Percentiles rank a stretch among this genome's conserved stretches.
Conservation (phyloP, 2,113 vertebrate species). For the Cranoglanis bouderius region DNA sequence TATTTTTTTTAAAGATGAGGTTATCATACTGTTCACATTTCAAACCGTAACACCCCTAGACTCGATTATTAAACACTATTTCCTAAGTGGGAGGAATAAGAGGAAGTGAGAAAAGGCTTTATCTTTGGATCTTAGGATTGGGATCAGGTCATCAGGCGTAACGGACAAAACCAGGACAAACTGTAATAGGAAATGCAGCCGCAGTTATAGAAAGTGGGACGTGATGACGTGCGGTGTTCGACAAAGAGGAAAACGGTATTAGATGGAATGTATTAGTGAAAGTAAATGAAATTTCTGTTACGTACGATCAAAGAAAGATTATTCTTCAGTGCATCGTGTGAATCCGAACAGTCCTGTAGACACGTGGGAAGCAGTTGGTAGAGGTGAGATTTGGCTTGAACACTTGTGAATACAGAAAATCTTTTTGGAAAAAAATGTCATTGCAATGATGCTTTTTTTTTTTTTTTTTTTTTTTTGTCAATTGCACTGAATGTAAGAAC, state of each 20-base stretch:
- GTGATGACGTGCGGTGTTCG: too few species aligned
- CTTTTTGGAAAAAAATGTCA: neutral
- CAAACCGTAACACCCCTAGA: neutral
- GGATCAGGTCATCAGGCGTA: neutral
- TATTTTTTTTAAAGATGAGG: neutral
- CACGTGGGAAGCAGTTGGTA: neutral
- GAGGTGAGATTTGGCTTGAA: conserved; percentile 8
- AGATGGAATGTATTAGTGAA: neutral
- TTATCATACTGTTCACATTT: neutral
- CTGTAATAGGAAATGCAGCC: neutral
- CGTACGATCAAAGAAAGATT: neutral
- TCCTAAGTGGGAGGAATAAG: neutral
- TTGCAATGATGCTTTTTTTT: neutral
- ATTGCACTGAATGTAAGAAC: conserved; percentile 2
- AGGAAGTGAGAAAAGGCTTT: neutral
- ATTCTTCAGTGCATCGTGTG: neutral
- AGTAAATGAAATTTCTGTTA: neutral
- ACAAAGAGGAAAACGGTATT: neutral
- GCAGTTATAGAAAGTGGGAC: neutral
- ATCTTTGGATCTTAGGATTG: neutral
- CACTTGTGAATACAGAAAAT: neutral
- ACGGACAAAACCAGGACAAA: neutral
- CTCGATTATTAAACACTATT: neutral
- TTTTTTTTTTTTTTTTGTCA: neutral
- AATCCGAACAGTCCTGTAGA: neutral